Evolutionary conservation across 1,140 invertebrate genomes (phyloP), one percentile per base, ranked within the genome.

Genomic region (Trichoplusia ni): DNA sequence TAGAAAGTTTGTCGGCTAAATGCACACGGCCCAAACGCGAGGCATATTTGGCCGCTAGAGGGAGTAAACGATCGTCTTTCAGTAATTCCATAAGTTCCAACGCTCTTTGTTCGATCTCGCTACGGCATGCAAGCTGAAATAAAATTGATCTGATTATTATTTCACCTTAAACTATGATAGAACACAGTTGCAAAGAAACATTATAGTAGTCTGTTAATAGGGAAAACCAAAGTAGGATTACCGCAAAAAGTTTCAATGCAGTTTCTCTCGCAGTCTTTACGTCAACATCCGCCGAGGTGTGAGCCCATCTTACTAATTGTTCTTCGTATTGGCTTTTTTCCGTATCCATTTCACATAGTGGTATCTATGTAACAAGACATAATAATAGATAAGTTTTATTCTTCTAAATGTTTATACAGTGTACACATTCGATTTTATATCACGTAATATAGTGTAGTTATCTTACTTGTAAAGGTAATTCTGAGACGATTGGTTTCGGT

Each of bases 221-320:
- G 3, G 25, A 35, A 9, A 9, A 29, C 4, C 1, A 19, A 11
- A 5, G 7, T 27, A 37, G 71, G 90, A 91, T 93, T 90, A 97
- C 96, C 13, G 96, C 97, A 92, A 99, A 98, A 14, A 98, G 84
- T 90, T 97, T 97, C 64, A 99, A 93, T 19, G 97, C 93, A n/a
- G 94, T 93, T 82, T 97, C 95, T 66, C 95, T 94, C 3, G 93
- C 92, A 13, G 92, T 85, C 77, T 94, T 94, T 4, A 93, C 92
- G 5, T 92, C 90, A 31, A 94, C 91, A 4, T 95, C 93, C 0
- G 91, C 75, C 0, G 92, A 88, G 77, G 93, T 92, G 51, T 91
- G 91, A 47, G 92, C 92, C 78, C 93, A 92, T 8, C 94, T 92
- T 70, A 95, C 93, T 33, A 97, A 74, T 67, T 93, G 92, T 73